Evolutionary conservation across 1,140 invertebrate genomes (phyloP).

Genomic region (Scaptomyza montana): DNA sequence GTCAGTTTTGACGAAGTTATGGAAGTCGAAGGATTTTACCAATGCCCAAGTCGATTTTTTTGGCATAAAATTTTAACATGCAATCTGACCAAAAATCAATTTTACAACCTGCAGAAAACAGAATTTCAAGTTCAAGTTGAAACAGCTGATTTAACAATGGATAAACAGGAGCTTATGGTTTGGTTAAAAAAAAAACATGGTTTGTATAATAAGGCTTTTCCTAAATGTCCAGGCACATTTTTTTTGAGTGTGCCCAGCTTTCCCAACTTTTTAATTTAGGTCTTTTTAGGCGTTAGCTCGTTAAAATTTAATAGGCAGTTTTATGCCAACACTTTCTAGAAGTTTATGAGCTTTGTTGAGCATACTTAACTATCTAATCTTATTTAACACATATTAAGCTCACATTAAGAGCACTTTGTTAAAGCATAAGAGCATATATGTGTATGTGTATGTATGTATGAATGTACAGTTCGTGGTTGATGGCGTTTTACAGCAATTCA

Average conservation of each 20-base stretch:
- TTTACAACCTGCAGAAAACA: too few relatives aligned
- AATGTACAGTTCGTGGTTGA: conserved; percentile 54
- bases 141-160: too few relatives aligned
- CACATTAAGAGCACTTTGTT: conserved; percentile 4
- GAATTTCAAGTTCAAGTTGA: too few relatives aligned
- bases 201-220: too few relatives aligned
- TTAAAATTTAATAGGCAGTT: conserved; percentile 4
- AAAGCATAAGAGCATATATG: not conserved
- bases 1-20: too few relatives aligned
- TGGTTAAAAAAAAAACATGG: too few relatives aligned
- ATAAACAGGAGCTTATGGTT: too few relatives aligned
- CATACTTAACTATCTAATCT: conserved; percentile 18
- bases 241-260: not conserved
- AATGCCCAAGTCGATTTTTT: too few relatives aligned
- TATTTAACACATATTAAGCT: conserved; percentile 22
- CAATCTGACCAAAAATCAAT: too few relatives aligned
- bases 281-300: not conserved
- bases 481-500: conserved; percentile 75
- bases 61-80: too few relatives aligned
- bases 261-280: not conserved
- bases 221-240: not conserved
- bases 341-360: conserved; percentile 9
- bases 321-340: conserved; percentile 10
- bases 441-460: not conserved
- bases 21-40: too few relatives aligned